Evolutionary conservation across 2,888 invertebrate species (phyloP), one percentile per base, ranked within the genome.

Genomic region (Luffia ferchaultella): DNA sequence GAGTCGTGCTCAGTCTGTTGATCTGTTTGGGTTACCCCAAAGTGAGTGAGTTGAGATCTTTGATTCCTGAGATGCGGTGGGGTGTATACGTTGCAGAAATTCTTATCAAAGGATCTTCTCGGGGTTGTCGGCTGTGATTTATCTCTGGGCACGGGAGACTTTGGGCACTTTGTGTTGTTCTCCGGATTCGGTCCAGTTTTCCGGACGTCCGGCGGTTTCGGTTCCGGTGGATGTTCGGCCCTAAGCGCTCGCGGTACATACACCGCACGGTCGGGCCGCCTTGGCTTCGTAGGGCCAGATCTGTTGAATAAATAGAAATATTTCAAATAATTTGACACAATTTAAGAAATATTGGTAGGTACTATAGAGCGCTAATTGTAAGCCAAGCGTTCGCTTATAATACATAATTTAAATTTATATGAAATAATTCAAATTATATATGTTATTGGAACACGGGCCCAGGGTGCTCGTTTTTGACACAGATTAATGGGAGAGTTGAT

Each of bases 191-290:
- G 18, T 16, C 40, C 16, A 18, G 46, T 12, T 50, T 52, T 69
- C 48, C 61, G 15, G 42, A 54, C 46, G 55, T 65, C 60, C 18
- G 48, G 46, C 15, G 65, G 59, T 53, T 67, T 43, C 20, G 49
- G 18, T 18, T 12, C 18, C 48, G 43, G 43, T 42, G 47, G 16
- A 15, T 20, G 20, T 15, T 42, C 30, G 19, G 19, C 2, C 20
- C 43, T 85, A 54, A 89, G 82, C 54, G 90, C 90, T 64, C 90
- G 85, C 53, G 93, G 93, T 54, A 93, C 89, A 80, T 93, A 93
- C 48, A 93, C 89, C 17, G 91, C 92, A 42, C 90, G 88, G 71
- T 93, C 93, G 46, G 93, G 93, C 57, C 92, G 87, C 52, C 89
- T 87, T 45, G 80, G 79, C 59, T 70, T 80, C 45, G 73, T 62